Evolutionary conservation across 2,888 invertebrate genomes (phyloP), one percentile per base, ranked within the genome.

Genomic region (Lepetodrilus schrolli): DNA sequence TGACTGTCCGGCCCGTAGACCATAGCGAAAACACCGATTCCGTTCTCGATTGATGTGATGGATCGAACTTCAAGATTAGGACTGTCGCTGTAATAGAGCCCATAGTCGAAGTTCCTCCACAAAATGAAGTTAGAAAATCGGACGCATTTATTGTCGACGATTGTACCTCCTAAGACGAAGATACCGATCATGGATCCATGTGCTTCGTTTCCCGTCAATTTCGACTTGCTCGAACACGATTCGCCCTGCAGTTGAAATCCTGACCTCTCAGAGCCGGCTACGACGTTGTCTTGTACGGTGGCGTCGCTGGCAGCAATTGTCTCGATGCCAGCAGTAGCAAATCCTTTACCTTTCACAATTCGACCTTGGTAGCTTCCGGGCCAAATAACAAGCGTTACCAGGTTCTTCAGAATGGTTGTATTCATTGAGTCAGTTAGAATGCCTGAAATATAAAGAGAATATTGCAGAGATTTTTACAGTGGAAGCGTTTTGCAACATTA

Each of bases 81-180:
- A 0, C 0, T 21, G 66, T 65, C 49, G 43, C 75, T 69, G 51
- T 81, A 79, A 66, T 87, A 90, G 4, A 89, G 50, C 1, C 89
- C 89, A 76, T 74, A 86, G 66, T 88, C 86, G 17, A 74, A 78
- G 66, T 74, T 81, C 72, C 84, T 87, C 81, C 83, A 86, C 1
- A 82, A 43, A 0, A 78, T 79, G 65, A 88, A 87, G 20, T 82
- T 82, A 13, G 82, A 70, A 13, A 83, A 76, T 50, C 76, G 74
- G 1, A 79, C 73, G 74, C 89, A 89, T 5, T 43, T 72, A 2
- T 30, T 23, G 5, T 36, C n/a, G 10, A 51, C 51, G 26, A 23
- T 10, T 8, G 34, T 37, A 13, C 21, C 66, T 3, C 37, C 36
- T 2, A 21, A 17, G n/a, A n/a, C n/a, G 37, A 36, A 37, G 10